Evolutionary conservation across 1,140 invertebrate genomes (phyloP).

Genomic region (Acromyrmex heyeri): DNA sequence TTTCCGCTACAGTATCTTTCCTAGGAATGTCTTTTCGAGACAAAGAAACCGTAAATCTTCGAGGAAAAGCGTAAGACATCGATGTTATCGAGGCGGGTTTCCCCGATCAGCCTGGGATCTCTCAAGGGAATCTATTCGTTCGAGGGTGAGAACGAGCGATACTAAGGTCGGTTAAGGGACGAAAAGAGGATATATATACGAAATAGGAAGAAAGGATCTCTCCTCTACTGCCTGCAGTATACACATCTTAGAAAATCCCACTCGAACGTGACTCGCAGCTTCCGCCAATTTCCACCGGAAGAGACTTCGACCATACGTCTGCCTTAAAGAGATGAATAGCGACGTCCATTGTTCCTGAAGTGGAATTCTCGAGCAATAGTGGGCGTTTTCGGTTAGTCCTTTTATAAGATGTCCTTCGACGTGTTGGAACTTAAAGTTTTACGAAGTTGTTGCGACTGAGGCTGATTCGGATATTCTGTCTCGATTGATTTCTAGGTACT

Average conservation of each 20-base stretch:
- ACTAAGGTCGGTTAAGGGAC: constrained; percentile 52
- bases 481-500: neutral
- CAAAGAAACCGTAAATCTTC: constrained; percentile 57
- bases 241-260: neutral
- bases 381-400: constrained; percentile 18
- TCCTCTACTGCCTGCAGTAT: neutral
- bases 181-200: constrained; percentile 15
- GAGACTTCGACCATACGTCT: constrained; percentile 30
- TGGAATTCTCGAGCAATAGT: constrained; percentile 20
- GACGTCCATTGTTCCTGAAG: constrained; percentile 34
- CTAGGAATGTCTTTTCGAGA: neutral
- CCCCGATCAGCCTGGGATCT: constrained; percentile 1
- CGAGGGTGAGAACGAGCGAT: constrained; percentile 44
- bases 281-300: constrained; percentile 45
- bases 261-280: constrained; percentile 28
- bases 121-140: constrained; percentile 15
- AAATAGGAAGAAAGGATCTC: constrained; percentile 2
- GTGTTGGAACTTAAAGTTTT: constrained; percentile 26
- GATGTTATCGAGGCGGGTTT: constrained; percentile 47
- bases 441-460: neutral
- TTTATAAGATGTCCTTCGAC: constrained; percentile 10
- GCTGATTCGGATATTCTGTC: neutral
- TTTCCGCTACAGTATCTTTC: neutral
- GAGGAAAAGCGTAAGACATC: constrained; percentile 30
- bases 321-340: constrained; percentile 18